Base-by-base conservation (phyloP, 2,888 invertebrate species). In the Horisme vitalbata region DNA sequence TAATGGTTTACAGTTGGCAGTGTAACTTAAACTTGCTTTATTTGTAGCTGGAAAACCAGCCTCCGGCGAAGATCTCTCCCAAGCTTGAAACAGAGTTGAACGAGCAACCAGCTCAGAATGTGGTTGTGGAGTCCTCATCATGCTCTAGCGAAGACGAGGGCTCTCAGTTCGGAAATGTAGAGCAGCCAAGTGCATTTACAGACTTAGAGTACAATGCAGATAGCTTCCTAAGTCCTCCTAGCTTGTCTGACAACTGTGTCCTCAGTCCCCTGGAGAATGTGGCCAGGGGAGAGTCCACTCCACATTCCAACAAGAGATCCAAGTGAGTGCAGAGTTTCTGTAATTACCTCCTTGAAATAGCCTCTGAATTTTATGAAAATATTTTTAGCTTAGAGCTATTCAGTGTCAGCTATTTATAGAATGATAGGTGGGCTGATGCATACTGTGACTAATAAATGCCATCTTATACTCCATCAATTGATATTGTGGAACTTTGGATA, bases 181-280 rank as follows among this genome's bases (percentile, higher is more conserved):
- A 86, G 37, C 82, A 82, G 55, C 80, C 79, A 6, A 75, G 82
- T 71, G 75, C 78, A 18, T 87, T 70, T 58, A 87, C 85, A 60
- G 89, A 89, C 57, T 52, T 82, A 63, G 85, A 87, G 49, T 84
- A 83, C 67, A 86, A 86, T 64, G 75, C 85, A 62, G 88, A 89
- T 66, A 86, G 83, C 70, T 83, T 86, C 39, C 71, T 88, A 63
- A 90, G 90, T 68, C 89, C 90, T 61, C 86, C 83, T 10, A 87
- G 88, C 71, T 71, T 86, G 71, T 71, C 85, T 65, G 89, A 88
- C 49, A 84, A 77, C 61, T 82, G 78, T 76, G 88, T 89, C 39
- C 66, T 89, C 41, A 89, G 88, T 57, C 88, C 89, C 12, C 65
- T 90, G 52, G 88, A 90, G 59, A 89, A 89, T 85, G 87, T 89